Base-by-base conservation (phyloP, 2,113 vertebrate genomes). In the Melanostigma gelatinosum region DNA sequence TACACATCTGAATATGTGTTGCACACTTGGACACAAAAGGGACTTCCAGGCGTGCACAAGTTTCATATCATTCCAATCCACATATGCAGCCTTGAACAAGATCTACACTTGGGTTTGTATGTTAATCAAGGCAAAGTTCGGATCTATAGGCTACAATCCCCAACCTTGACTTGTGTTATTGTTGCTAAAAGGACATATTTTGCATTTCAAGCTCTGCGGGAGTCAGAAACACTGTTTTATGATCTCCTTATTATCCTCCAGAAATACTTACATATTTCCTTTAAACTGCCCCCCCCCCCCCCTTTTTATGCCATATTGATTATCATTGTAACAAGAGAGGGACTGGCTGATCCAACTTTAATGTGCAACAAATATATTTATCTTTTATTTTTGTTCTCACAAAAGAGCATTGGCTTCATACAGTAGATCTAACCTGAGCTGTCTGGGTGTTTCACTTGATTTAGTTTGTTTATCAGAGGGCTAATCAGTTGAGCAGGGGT, bases 21-120 rank as follows among this genome's bases (percentile, higher is more conserved):
- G 24, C 24, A 58, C 55, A 58, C 24, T 29, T 58, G 55, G 27
- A 60, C 57, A 32, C 27, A 60, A 60, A 60, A 32, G 57, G 57
- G 57, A 60, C 57, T 16, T 32, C n/a, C 15, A 12, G 29, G 11
- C 57, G 15, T 60, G 27, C 57, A 32, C 11, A 15, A 3, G 27
- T 60, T 32, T 60, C 13, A 60, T 18, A 60, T 60, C 27, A 32
- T 32, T 13, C 27, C 27, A 29, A 32, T 32, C 57, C 15, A 16
- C 57, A 60, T 32, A 32, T 58, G 73, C 62, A 79, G 62, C 83
- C 83, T 81, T 82, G 83, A 83, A 85, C 36, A 69, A 42, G 76
- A 77, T 24, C 79, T 57, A 57, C 82, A 75, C 68, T 66, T n/a
- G 15, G 77, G 40, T 48, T 71, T 8, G 32, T 67, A 79, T 86